These are phyloP conservation scores for Cabera pusaria DNA, from an alignment of 2,888 invertebrate genomes.

Conservation along the genomic window DNA sequence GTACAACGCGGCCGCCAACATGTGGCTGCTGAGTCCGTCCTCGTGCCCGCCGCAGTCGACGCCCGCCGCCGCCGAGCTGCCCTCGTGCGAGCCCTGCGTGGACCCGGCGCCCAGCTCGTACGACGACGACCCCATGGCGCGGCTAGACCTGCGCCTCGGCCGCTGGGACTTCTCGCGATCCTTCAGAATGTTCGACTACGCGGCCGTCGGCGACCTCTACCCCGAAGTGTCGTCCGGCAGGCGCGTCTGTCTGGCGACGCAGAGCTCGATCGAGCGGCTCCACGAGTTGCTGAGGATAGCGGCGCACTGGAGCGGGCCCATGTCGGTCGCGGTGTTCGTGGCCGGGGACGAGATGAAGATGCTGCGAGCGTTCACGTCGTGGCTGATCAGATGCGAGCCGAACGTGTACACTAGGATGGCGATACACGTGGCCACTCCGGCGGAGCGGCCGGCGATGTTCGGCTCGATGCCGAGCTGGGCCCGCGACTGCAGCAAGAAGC, in stretches of 20 bases:
- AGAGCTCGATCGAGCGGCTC: constrained; percentile 92
- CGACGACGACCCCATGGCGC: constrained; percentile 78
- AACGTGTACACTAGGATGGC: constrained; percentile 88
- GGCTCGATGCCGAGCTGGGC: constrained; percentile 83
- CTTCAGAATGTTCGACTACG: constrained; percentile 89
- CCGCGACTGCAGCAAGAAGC: constrained; percentile 87
- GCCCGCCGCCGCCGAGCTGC: constrained; percentile 34
- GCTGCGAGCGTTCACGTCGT: constrained; percentile 88
- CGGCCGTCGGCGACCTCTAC: constrained; percentile 87
- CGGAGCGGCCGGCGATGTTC: constrained; percentile 84
- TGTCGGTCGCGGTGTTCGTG: constrained; percentile 92
- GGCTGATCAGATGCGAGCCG: constrained; percentile 89
- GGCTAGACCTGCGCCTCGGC: constrained; percentile 86
- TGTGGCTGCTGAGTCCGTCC: constrained; percentile 65
- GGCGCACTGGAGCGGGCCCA: constrained; percentile 92
- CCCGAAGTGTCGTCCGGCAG: constrained; percentile 82
- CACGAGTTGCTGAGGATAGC: constrained; percentile 90
- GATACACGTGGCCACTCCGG: constrained; percentile 89
- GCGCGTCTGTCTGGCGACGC: constrained; percentile 90
- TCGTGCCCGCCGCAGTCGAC: constrained; percentile 50
- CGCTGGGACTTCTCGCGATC: constrained; percentile 89
- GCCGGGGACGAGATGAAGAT: constrained; percentile 90
- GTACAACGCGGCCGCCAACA: constrained; percentile 74
- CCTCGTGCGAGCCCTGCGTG: constrained; percentile 66
- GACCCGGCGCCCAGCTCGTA: constrained; percentile 51